Conservation (phyloP, 2,113 vertebrate species). For the Pygoscelis adeliae region DNA sequence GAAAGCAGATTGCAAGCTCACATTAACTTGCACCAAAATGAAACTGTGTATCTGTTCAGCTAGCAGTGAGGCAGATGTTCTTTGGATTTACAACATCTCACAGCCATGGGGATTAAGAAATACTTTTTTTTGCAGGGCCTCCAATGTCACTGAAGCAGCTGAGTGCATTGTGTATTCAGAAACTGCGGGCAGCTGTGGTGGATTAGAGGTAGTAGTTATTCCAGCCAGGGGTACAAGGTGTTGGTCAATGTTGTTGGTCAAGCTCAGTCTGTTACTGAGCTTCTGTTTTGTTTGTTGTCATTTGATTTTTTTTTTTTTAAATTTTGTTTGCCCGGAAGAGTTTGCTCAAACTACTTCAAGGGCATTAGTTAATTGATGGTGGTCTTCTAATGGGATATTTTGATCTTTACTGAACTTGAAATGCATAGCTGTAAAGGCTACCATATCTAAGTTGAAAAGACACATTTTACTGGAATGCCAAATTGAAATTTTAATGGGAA, state of each 20-base stretch:
- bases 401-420: not conserved
- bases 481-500: not conserved
- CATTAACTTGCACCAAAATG: slow-evolving; percentile 29
- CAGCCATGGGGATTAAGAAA: slow-evolving; percentile 6
- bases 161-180: not conserved
- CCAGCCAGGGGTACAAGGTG: not conserved
- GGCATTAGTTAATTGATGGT: not conserved
- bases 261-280: not conserved
- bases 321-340: not conserved
- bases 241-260: not conserved
- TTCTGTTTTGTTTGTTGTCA: not conserved
- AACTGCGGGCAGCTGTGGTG: not conserved
- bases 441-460: not conserved
- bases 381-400: not conserved
- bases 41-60: not conserved
- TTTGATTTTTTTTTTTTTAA: not conserved
- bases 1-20: slow-evolving; percentile 24
- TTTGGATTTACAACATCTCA: slow-evolving; percentile 36
- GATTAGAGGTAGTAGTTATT: not conserved
- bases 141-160: slow-evolving; percentile 9
- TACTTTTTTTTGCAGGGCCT: not conserved
- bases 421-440: not conserved
- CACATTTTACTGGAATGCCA: not conserved
- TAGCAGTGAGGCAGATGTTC: slow-evolving; percentile 22
- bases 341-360: not conserved